Evolutionary conservation across 2,888 invertebrate species (phyloP).

Genomic region (Anoplius nigerrimus): DNA sequence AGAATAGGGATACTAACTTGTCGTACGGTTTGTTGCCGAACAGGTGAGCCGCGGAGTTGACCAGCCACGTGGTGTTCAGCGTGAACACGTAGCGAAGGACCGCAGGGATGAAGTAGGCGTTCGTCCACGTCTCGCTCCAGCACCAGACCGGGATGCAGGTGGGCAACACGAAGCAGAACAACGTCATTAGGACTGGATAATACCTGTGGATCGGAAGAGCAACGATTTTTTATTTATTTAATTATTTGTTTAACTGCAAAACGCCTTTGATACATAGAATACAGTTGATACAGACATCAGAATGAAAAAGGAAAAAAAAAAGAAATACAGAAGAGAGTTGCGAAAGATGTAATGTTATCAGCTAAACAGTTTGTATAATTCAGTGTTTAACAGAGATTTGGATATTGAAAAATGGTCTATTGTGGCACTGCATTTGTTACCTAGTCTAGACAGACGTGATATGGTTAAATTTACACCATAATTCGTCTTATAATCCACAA

Average conservation of each 20-base stretch:
- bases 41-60: conserved; percentile 91
- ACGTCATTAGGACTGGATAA: conserved; percentile 81
- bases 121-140: conserved; percentile 83
- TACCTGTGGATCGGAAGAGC: too few relatives aligned
- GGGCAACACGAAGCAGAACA: conserved; percentile 85
- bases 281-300: too few relatives aligned
- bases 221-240: background rate
- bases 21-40: conserved; percentile 86
- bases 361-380: background rate
- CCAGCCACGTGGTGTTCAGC: conserved; percentile 92
- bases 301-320: background rate
- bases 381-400: too few relatives aligned
- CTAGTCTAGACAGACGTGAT: too few relatives aligned
- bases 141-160: conserved; percentile 81
- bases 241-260: too few relatives aligned
- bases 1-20: conserved; percentile 76
- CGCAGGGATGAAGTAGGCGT: conserved; percentile 82
- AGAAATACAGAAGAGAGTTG: too few relatives aligned
- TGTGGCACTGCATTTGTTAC: too few relatives aligned
- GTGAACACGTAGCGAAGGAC: conserved; percentile 84
- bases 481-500: too few relatives aligned
- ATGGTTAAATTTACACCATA: too few relatives aligned
- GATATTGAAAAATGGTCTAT: too few relatives aligned
- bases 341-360: background rate
- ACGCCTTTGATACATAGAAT: too few relatives aligned